Conservation (phyloP, 2,113 vertebrate species). For the Mormyrus lacerda region DNA sequence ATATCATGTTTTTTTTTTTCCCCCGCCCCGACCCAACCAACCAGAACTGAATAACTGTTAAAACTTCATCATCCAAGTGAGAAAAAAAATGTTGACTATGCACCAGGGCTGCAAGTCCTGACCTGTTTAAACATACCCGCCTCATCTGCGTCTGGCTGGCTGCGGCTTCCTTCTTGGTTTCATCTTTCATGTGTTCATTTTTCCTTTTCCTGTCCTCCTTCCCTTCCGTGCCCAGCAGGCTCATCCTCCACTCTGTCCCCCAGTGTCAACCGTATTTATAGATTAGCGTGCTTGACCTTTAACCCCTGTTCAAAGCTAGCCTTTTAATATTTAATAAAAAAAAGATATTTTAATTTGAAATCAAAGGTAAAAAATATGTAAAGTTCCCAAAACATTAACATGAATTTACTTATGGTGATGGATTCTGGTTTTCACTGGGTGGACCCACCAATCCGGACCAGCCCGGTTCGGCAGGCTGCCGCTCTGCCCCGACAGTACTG, state of each 20-base stretch:
- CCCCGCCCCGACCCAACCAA: background rate
- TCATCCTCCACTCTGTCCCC: background rate
- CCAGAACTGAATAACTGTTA: slow-evolving; percentile 10
- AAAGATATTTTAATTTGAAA: background rate
- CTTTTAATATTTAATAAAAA: background rate
- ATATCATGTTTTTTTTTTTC: slow-evolving; percentile 3
- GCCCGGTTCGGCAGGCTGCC: background rate
- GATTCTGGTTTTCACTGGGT: background rate
- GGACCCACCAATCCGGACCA: background rate
- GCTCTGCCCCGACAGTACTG: background rate
- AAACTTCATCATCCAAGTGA: slow-evolving; percentile 12
- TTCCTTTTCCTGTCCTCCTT: background rate
- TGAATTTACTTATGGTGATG: background rate
- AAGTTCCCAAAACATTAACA: background rate
- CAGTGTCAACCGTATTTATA: background rate
- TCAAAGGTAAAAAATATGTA: background rate
- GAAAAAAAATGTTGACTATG: background rate
- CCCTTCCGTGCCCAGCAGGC: background rate
- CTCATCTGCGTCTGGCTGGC: background rate
- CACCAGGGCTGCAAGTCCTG: background rate
- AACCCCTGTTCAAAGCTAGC: background rate
- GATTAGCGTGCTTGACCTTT: background rate
- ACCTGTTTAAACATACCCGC: background rate
- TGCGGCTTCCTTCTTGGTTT: background rate
- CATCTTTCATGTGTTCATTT: background rate